These are phyloP conservation scores for Morphnarchus princeps DNA, from an alignment of 2,113 vertebrate genomes.

Conservation along the genomic window DNA sequence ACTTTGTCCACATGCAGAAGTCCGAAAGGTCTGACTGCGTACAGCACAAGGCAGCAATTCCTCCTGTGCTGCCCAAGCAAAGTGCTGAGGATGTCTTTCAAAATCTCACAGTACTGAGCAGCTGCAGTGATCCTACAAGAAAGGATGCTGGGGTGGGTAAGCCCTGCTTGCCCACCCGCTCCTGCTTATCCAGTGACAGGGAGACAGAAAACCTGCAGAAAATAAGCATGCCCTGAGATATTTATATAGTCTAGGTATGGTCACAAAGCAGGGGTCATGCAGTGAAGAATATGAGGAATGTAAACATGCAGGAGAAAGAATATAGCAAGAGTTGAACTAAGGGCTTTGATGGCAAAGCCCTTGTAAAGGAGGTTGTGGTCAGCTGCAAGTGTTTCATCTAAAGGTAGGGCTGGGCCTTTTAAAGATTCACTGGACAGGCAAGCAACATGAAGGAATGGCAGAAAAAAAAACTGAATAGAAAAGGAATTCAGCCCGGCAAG, in stretches of 20 bases:
- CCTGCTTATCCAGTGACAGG: neutral
- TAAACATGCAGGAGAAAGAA: neutral
- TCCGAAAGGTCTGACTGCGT: neutral
- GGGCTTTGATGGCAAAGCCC: neutral
- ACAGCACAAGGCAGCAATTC: neutral
- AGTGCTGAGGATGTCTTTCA: neutral
- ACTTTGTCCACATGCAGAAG: too few relatives aligned
- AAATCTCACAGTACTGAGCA: fast-evolving
- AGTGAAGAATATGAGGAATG: neutral
- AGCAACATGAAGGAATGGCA: neutral
- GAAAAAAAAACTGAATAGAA: neutral
- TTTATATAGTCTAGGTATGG: neutral
- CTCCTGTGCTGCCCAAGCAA: neutral
- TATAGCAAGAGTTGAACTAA: neutral
- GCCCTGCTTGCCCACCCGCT: neutral
- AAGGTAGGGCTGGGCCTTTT: neutral
- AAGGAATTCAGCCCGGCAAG: neutral
- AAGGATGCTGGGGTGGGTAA: neutral
- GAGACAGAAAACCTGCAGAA: neutral
- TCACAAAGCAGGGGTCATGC: neutral
- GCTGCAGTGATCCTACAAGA: neutral
- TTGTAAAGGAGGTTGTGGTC: neutral
- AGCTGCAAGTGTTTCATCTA: neutral
- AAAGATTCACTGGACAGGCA: neutral
- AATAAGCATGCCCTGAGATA: neutral